Conservation (phyloP, 2,888 invertebrate species). For the Fissipunctia ypsillon region DNA sequence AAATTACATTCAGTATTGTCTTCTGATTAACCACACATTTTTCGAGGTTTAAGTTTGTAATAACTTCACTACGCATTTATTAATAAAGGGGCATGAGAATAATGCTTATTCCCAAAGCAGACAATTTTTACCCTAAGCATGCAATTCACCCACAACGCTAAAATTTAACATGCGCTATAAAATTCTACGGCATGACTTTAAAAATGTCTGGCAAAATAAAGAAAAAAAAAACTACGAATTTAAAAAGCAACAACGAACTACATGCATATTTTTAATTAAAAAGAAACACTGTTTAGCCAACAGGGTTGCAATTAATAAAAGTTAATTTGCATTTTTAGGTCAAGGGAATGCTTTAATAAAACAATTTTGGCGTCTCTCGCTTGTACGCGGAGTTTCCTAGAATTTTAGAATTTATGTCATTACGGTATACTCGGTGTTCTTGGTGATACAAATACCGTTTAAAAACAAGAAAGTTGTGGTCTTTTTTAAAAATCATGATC, state of each 20-base stretch:
- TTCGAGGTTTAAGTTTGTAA: neutral
- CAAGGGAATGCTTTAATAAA: constrained; percentile 66
- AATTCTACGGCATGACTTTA: constrained; percentile 1
- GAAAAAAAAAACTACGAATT: constrained; percentile 13
- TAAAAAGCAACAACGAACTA: constrained; percentile 38
- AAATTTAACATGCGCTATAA: constrained; percentile 3
- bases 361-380: constrained; percentile 59
- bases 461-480: neutral
- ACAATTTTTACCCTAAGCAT: neutral
- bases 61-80: neutral
- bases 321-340: constrained; percentile 70
- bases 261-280: constrained; percentile 64
- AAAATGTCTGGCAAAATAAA: constrained; percentile 11
- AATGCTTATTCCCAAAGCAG: neutral
- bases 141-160: neutral
- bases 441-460: no score
- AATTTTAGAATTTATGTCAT: constrained; percentile 35
- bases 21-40: neutral
- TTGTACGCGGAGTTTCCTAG: constrained; percentile 49
- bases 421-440: neutral
- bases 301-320: constrained; percentile 69
- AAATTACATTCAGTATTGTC: neutral
- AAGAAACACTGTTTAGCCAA: constrained; percentile 63
- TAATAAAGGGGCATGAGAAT: neutral
- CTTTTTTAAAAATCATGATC: neutral